Conservation (phyloP, 2,797 vertebrate species). For the Holocentrus rufus region DNA sequence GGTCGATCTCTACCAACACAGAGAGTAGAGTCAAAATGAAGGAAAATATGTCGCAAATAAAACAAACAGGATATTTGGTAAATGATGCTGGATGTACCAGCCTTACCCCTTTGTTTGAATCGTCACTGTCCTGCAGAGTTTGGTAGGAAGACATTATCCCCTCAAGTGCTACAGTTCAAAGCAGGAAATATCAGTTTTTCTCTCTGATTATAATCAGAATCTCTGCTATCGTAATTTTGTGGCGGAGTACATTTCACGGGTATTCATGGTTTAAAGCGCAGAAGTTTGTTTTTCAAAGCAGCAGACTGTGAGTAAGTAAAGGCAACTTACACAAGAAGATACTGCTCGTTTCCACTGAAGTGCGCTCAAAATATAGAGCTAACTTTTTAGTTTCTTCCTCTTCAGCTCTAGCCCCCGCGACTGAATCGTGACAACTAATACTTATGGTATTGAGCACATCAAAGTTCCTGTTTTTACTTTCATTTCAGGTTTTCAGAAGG, state of each 20-base stretch:
- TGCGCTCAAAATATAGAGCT: neutral
- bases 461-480: constrained; percentile 78
- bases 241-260: neutral
- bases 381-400: constrained; percentile 11
- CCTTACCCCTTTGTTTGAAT: constrained; percentile 72
- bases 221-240: neutral
- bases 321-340: constrained; percentile 57
- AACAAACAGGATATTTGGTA: neutral
- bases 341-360: neutral
- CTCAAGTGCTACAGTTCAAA: constrained; percentile 16
- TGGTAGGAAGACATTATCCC: constrained; percentile 62
- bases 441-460: neutral
- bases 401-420: neutral
- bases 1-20: constrained; percentile 53
- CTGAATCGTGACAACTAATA: constrained; percentile 17
- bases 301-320: constrained; percentile 1
- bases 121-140: constrained; percentile 65
- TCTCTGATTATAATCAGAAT: neutral
- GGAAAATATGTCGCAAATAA: neutral
- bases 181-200: neutral
- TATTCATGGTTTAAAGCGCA: neutral
- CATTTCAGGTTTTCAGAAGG: constrained; percentile 60
- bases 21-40: neutral
- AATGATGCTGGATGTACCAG: neutral
- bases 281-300: neutral